These are phyloP conservation scores for Drosophila nigrodunni DNA, from an alignment of 1,140 invertebrate genomes.

Conservation along the genomic window DNA sequence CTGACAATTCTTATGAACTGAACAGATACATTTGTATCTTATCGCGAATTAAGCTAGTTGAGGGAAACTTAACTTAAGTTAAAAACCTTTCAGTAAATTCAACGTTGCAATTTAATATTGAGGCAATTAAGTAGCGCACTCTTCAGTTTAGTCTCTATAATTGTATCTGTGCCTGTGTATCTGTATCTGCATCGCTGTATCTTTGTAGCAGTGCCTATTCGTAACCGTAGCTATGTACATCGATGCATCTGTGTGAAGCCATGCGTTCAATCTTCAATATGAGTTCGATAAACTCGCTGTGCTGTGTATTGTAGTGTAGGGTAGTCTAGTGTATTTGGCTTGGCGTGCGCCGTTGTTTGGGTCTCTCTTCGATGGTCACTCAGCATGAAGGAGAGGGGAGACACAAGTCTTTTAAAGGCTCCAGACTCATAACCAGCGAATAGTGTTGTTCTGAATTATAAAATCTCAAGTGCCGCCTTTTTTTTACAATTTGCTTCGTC, in stretches of 20 bases:
- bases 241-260: conserved; percentile 66
- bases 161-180: conserved; percentile 30
- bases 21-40: conserved; percentile 10
- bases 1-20: background rate
- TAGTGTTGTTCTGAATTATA: conserved; percentile 38
- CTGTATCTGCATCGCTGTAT: conserved; percentile 54
- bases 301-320: background rate
- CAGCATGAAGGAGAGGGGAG: conserved; percentile 68
- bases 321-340: conserved; percentile 60
- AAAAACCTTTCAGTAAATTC: conserved; percentile 25
- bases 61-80: background rate
- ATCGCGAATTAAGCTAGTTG: background rate
- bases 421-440: conserved; percentile 25
- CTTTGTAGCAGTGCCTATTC: conserved; percentile 44
- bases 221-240: background rate
- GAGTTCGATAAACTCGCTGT: conserved; percentile 79
- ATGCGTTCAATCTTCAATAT: conserved; percentile 83
- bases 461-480: conserved; percentile 67
- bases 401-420: conserved; percentile 15
- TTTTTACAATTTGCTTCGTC: conserved; percentile 31
- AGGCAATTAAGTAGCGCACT: conserved; percentile 49
- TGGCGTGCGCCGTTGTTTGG: conserved; percentile 73
- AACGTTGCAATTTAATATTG: conserved; percentile 42
- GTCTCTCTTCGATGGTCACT: conserved; percentile 69
- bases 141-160: conserved; percentile 29